phyloP scores from a whole-genome alignment of 2,113 vertebrate species.

The Deroptyus accipitrinus region DNA sequence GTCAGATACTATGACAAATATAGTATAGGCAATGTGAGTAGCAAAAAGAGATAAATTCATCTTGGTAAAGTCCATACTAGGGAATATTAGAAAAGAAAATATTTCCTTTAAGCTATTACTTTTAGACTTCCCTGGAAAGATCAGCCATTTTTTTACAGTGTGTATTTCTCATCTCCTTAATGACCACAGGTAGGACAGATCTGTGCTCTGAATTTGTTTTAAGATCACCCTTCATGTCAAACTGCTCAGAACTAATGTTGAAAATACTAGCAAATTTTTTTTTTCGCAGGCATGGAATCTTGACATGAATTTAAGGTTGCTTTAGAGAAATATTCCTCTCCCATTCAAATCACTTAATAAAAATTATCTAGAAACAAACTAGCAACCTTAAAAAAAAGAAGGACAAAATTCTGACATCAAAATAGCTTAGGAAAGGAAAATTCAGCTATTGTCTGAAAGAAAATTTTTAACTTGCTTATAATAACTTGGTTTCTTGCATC shows the following conservation, averaged over 20 bases:
- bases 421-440: neutral
- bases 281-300: neutral
- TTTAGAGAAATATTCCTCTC: neutral
- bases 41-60: neutral
- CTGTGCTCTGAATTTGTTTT: neutral
- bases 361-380: neutral
- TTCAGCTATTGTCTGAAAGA: neutral
- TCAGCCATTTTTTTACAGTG: neutral
- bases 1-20: neutral
- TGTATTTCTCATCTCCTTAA: neutral
- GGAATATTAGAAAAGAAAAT: neutral
- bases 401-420: neutral
- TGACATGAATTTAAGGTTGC: neutral
- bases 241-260: neutral
- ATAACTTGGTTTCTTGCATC: neutral
- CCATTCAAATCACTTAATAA: neutral
- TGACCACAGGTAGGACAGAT: neutral
- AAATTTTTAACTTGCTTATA: neutral
- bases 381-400: neutral
- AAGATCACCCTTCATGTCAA: neutral
- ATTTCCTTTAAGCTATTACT: neutral
- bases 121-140: neutral
- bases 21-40: neutral
- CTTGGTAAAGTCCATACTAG: neutral
- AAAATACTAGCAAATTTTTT: neutral